Base-by-base conservation (phyloP, 2,113 vertebrate genomes). In the Mus spicilegus region DNA sequence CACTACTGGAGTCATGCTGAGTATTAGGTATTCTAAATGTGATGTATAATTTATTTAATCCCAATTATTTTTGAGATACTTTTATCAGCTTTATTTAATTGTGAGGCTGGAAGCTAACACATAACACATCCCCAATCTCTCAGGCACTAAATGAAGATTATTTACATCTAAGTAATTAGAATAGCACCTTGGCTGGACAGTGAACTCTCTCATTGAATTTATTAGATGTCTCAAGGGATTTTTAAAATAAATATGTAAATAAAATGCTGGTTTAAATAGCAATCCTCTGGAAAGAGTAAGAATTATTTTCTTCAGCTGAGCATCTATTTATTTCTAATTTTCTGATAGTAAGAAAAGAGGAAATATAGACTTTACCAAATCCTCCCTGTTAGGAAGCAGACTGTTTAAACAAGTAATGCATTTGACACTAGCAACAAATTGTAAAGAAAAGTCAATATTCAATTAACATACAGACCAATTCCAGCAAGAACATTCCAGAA, bases 401-500 rank as follows among this genome's bases (percentile, higher is more conserved):
- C 20, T 67, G 5, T 87, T 87, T 90, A 14, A 70, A 0, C 22
- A 77, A 67, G 30, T 28, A 56, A 10, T 58, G 17, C 65, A n/a
- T 16, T 94, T 63, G 6, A 58, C 39, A 24, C 17, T 78, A 49
- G 22, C 36, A 77, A 39, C 12, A 39, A 26, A 30, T 76, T 75
- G 17, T 81, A 36, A 76, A 91, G 26, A 16, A 69, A 76, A 70
- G 77, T 39, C 11, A 93, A 39, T 61, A 82, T 36, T 56, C 77
- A 22, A 5, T 46, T 7, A 73, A 19, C 14, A 78, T 77, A 61
- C 90, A 88, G 46, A 33, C 30, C 58, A 70, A 13, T 36, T 16
- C 80, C 46, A 84, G 77, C 42, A 80, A 75, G 16, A 87, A 49
- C 16, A 75, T 91, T 95, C 90, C 36, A 94, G 58, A 85, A 30